Evolutionary conservation across 2,888 invertebrate genomes (phyloP), one percentile per base, ranked within the genome.

Genomic region (Drosophila prostipennis): DNA sequence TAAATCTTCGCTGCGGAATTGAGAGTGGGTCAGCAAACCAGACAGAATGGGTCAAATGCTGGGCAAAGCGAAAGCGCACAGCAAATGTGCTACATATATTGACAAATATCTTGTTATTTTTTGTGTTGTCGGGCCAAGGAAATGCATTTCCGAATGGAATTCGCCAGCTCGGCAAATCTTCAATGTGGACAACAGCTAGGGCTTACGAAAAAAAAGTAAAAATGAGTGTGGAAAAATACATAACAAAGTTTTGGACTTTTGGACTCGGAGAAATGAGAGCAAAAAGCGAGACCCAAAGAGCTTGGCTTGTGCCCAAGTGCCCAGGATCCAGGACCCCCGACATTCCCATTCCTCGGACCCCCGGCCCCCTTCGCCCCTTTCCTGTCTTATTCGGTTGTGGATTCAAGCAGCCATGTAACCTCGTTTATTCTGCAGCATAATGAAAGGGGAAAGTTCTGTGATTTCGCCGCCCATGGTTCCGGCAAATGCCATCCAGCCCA

Each of bases 361-460:
- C 16, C 65, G 2, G 14, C 52, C 49, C 39, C 26, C 2, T 26
- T 26, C 6, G 54, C 74, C 70, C 54, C 74, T 65, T 64, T 64
- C 70, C 72, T 86, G 89, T 82, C 89, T 88, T 84, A 80, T 88
- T 78, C 87, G 85, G 87, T 76, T 80, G 84, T 83, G 70, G 80
- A 84, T 74, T 84, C 84, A 84, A 84, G 89, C 85, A 84, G 84
- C 77, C 84, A 84, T 84, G 84, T 84, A 84, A 89, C 84, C 84
- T 84, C 84, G 89, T 84, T 84, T 87, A 84, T 78, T 80, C 78
- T 82, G 63, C 71, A 74, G 63, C 67, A 87, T 89, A 89, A 84
- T 84, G 84, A 84, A 84, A 87, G 84, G 87, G 87, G 89, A 89
- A 84, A 84, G 85, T 87, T 84, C 61, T 89, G 79, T 82, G 87